Evolutionary conservation across 2,797 vertebrate genomes (phyloP), one percentile per base, ranked within the genome.

Genomic region (Urophycis tenuis): DNA sequence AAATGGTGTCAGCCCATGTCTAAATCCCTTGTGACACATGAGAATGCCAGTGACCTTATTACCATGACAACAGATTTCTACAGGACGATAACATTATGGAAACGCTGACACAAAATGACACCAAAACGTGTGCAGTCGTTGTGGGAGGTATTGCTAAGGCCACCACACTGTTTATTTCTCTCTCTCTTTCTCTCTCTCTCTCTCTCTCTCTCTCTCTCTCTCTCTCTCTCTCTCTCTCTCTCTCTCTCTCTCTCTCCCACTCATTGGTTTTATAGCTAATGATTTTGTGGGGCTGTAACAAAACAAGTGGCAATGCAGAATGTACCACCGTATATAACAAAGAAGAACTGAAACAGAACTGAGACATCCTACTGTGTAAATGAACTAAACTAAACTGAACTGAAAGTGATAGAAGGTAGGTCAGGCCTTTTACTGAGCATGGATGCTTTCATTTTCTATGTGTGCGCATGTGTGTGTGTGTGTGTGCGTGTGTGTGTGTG

Each of bases 1-100:
- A 91, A 92, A 91, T 83, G 82, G 89, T 91, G 88, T 90, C 88
- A 90, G 79, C 87, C 82, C 81, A 88, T 19, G 88, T 91, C 85
- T 85, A 92, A 92, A 92, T 92, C 89, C 84, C 85, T 91, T 90
- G 86, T 92, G 92, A 92, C 92, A 92, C 86, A 85, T 88, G 88
- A 92, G 85, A 83, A 80, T 79, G 84, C 87, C 82, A 85, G 82
- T 91, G 91, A 92, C 90, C 90, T 91, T 93, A 92, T 94, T 91
- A 89, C 89, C 88, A 92, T 90, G 83, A 92, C 91, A 93, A 92
- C 90, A 85, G 88, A 81, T 87, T 75, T 89, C 84, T 83, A 78
- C 78, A 75, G 79, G 78, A 90, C 86, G 84, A 85, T 83, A 84
- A 88, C 71, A 77, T 80, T 74, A 81, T 87, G 87, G 86, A 86